Conservation (phyloP, 2,797 vertebrate species). For the Myiothlypis coronata region DNA sequence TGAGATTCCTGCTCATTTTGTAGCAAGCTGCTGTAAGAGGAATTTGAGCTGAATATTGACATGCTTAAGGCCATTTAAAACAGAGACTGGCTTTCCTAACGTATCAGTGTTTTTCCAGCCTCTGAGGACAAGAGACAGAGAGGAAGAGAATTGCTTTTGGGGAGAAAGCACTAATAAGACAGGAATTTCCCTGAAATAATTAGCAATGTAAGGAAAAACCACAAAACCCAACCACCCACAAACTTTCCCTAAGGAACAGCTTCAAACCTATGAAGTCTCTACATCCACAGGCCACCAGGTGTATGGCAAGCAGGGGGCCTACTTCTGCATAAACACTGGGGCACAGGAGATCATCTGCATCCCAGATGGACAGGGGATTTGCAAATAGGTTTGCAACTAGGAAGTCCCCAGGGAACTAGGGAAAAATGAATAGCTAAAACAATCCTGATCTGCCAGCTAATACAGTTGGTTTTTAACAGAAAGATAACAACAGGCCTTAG, state of each 20-base stretch:
- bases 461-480: not conserved
- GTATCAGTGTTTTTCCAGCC: not conserved
- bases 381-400: not conserved
- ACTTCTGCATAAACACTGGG: not conserved
- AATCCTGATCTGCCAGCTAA: not conserved
- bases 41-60: not conserved
- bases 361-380: not conserved
- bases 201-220: not conserved
- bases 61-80: not conserved
- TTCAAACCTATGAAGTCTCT: not conserved
- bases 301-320: accelerated
- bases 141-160: not conserved
- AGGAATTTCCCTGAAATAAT: not conserved
- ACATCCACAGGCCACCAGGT: not conserved
- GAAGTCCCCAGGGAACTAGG: not conserved
- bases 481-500: not conserved
- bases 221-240: not conserved
- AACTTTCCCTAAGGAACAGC: not conserved
- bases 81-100: not conserved
- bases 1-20: not conserved
- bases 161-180: not conserved
- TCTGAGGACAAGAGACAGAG: not conserved
- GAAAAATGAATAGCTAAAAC: not conserved
- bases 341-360: not conserved
- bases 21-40: not conserved